Evolutionary conservation across 2,888 invertebrate genomes (phyloP).

Genomic region (Epirrhoe alternata): DNA sequence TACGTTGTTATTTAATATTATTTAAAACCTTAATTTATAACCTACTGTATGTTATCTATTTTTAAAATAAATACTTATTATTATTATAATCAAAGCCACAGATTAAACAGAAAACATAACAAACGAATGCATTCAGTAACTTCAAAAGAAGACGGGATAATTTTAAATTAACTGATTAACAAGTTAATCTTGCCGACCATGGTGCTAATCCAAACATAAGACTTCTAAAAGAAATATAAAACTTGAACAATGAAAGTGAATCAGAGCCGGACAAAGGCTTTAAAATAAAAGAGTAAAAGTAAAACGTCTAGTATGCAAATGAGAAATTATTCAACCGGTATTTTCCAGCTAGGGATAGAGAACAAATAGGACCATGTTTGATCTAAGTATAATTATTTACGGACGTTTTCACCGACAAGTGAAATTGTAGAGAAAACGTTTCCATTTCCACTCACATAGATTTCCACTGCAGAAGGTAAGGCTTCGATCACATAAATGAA

Average conservation of each 20-base stretch:
- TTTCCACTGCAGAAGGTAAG: constrained; percentile 18
- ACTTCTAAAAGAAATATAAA: constrained; percentile 7
- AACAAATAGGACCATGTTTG: constrained; percentile 30
- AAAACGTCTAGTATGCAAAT: constrained; percentile 41
- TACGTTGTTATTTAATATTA: background rate
- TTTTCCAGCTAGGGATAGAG: constrained; percentile 23
- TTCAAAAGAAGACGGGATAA: background rate
- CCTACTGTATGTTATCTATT: no score
- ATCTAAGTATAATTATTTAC: constrained; percentile 23
- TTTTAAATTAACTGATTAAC: background rate
- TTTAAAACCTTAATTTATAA: no score
- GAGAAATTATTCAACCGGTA: constrained; percentile 37
- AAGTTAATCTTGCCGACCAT: background rate
- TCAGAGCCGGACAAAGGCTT: constrained; percentile 22
- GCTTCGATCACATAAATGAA: constrained; percentile 12
- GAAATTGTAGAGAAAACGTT: constrained; percentile 41
- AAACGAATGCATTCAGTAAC: background rate
- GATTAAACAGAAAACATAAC: background rate
- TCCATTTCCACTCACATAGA: constrained; percentile 33
- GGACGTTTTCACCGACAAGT: constrained; percentile 37
- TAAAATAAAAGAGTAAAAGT: constrained; percentile 39
- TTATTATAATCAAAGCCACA: background rate
- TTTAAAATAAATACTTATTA: no score
- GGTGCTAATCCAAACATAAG: background rate
- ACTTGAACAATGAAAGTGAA: constrained; percentile 35